These are phyloP conservation scores for Aegotheles bennettii DNA, from an alignment of 2,113 vertebrate genomes.

Conservation along the genomic window DNA sequence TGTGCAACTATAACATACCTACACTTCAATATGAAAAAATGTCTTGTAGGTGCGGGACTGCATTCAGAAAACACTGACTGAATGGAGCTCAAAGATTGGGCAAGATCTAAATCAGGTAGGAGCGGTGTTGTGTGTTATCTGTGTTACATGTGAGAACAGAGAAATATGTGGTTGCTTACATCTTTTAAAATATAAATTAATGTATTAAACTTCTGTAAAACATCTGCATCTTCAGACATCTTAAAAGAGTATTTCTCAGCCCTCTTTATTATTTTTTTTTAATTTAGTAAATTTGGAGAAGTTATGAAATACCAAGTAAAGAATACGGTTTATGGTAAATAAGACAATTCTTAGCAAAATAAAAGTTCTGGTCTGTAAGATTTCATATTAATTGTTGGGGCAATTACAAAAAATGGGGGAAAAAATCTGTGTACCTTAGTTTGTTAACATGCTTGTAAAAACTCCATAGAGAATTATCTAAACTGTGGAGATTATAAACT, in stretches of 20 bases:
- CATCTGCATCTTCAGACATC: not conserved
- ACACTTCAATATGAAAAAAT: not conserved
- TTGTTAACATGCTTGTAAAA: not conserved
- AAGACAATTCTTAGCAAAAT: not conserved
- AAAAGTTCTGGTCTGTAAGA: not conserved
- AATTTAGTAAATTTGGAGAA: not conserved
- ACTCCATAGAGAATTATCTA: not conserved
- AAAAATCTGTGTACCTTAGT: not conserved
- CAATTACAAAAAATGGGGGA: not conserved
- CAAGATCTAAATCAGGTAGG: conserved; percentile 73
- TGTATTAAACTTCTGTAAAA: not conserved
- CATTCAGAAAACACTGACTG: conserved; percentile 89
- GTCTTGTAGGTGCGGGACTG: conserved; percentile 91
- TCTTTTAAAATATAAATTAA: not conserved
- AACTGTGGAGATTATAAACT: not conserved
- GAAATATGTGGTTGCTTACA: not conserved
- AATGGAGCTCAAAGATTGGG: conserved; percentile 83
- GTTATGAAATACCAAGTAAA: not conserved
- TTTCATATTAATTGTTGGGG: not conserved
- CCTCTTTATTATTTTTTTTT: no score
- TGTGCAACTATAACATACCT: not conserved
- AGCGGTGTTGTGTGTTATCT: not conserved
- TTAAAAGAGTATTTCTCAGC: not conserved
- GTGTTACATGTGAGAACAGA: not conserved
- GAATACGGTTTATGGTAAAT: not conserved